Base-by-base conservation (phyloP, 53 echinoderm and acorn worm species). In the Luidia sarsii region DNA sequence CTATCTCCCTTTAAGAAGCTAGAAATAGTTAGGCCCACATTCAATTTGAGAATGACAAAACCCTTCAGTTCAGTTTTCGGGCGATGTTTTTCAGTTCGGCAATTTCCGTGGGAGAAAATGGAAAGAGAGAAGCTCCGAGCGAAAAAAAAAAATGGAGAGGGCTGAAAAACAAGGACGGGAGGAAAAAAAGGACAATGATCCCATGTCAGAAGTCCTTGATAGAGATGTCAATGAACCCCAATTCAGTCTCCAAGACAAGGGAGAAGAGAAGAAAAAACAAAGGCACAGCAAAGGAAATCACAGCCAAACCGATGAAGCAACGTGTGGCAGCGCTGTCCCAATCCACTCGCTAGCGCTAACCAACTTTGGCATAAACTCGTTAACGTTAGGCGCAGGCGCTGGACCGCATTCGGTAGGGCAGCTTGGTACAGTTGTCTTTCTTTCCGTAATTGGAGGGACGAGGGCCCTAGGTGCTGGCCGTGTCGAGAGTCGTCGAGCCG, bases 281-380 rank as follows among this genome's bases (percentile, higher is more conserved):
- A 20, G 41, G 8, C 48, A 68, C 4, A 65, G 49, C 32, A 48
- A n/a, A n/a, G n/a, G n/a, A n/a, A n/a, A n/a, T n/a, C n/a, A n/a
- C n/a, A n/a, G n/a, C n/a, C n/a, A 68, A 49, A 39, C 23, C n/a
- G 68, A 30, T 32, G 22, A 15, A 35, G 15, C 49, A n/a, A 22
- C 52, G 71, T 52, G 37, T 53, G 71, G 71, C 53, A 52, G 20
- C 14, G 53, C 36, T 23, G 24, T 31, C 20, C 23, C 25, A 10
- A 51, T 14, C 2, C 15, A 39, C 28, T 57, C 57, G 7, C n/a
- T 24, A 2, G 16, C 34, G 18, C 21, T 57, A 74, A 74, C 57
- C 57, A 51, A 39, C 23, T 57, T 23, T 74, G 74, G 74, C 74
- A 74, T 37, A 74, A 74, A 57, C 74, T 74, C 57, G 74, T 74